A percentile compares a stretch with the other conserved stretches of the same genome.
Evolutionary conservation across 2,797 vertebrate genomes (phyloP).

Genomic region (Leucoraja ocellata): DNA sequence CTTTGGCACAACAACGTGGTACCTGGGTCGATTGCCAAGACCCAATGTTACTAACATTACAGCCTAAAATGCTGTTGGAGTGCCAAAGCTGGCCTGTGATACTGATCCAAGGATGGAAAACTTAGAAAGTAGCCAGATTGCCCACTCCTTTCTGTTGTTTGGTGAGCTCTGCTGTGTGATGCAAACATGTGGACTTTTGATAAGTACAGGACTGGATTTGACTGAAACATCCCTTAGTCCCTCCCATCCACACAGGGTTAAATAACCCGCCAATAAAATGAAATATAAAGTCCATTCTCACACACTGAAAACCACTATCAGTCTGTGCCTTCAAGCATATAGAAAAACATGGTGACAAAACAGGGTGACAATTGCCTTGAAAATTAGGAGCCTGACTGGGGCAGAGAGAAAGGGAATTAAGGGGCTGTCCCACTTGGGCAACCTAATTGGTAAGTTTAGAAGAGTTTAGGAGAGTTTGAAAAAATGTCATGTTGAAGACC

Average conservation of each 20-base stretch:
- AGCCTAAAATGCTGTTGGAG: background rate
- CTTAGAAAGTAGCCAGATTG: background rate
- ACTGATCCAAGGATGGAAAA: background rate
- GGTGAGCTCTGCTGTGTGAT: background rate
- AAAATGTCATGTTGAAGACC: no score
- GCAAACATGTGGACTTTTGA: background rate
- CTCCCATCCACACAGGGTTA: background rate
- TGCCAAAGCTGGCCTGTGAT: background rate
- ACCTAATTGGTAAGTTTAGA: no score
- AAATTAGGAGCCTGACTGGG: background rate
- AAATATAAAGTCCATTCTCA: background rate
- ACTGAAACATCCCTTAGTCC: background rate
- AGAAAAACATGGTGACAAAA: background rate
- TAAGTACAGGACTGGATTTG: background rate
- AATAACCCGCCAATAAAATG: background rate
- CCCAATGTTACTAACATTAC: background rate
- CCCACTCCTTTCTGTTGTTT: background rate
- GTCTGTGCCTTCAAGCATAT: background rate
- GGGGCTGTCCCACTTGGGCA: no score
- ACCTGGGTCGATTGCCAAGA: background rate
- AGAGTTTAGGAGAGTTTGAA: no score
- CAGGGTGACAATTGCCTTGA: background rate
- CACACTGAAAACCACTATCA: background rate
- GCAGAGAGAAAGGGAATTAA: background rate
- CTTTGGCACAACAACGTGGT: background rate